These are phyloP conservation scores for Drosophila pandora DNA, from an alignment of 1,140 invertebrate genomes.

Conservation along the genomic window DNA sequence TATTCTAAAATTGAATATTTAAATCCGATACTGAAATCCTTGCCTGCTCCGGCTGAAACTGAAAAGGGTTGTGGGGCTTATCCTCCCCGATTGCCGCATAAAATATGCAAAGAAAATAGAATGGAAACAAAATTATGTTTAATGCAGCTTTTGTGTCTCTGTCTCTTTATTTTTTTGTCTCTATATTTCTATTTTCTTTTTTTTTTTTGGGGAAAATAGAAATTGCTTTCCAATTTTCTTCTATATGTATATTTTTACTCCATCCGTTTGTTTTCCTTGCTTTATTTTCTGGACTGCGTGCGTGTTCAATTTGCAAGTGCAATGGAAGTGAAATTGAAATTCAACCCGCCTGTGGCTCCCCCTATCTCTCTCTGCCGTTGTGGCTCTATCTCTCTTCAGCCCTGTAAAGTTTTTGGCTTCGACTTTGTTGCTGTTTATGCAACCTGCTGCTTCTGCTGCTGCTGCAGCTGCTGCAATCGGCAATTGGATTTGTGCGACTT, in stretches of 20 bases:
- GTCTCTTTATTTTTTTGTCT: background rate
- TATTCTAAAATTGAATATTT: constrained; percentile 72
- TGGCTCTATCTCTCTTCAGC: constrained; percentile 3
- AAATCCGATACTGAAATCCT: constrained; percentile 62
- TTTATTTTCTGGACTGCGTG: constrained; percentile 36
- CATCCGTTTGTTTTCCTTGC: constrained; percentile 15
- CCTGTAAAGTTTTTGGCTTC: constrained; percentile 30
- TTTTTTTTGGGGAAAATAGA: constrained; percentile 36
- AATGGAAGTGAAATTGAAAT: constrained; percentile 68
- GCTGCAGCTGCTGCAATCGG: constrained; percentile 30
- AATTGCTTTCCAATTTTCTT: constrained; percentile 62
- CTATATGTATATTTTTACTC: constrained; percentile 24
- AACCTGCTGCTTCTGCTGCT: constrained; percentile 7
- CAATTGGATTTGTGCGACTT: constrained; percentile 52
- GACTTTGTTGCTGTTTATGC: constrained; percentile 43
- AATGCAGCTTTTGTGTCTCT: constrained; percentile 37
- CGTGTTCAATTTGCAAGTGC: constrained; percentile 54
- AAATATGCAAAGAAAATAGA: constrained; percentile 62
- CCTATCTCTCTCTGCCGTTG: background rate
- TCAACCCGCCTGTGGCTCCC: constrained; percentile 32
- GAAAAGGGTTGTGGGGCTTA: constrained; percentile 55
- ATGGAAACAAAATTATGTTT: constrained; percentile 63
- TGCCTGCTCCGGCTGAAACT: constrained; percentile 42
- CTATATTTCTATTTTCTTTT: background rate
- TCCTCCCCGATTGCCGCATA: constrained; percentile 19